Conservation (phyloP, 2,113 vertebrate genomes). For the Neofelis nebulosa region DNA sequence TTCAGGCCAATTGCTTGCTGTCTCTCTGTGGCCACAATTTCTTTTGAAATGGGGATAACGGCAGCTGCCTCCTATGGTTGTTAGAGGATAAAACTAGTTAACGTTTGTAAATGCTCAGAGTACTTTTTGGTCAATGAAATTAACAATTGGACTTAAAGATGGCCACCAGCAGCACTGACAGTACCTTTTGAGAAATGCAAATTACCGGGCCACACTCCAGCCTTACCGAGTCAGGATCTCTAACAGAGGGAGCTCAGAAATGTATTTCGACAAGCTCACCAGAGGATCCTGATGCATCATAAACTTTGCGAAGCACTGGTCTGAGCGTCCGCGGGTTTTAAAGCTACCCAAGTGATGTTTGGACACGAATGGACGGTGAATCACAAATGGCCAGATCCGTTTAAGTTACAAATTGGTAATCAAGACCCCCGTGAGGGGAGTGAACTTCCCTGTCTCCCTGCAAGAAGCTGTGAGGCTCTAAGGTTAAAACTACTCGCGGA, state of each 20-base stretch:
- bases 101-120: not conserved
- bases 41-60: not conserved
- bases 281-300: not conserved
- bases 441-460: not conserved
- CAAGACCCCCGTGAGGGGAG: not conserved
- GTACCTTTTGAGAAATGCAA: not conserved
- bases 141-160: not conserved
- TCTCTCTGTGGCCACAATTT: not conserved
- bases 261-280: not conserved
- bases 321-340: not conserved
- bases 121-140: not conserved
- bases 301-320: not conserved
- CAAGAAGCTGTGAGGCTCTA: not conserved
- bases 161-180: not conserved
- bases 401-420: not conserved
- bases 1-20: not conserved
- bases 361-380: not conserved
- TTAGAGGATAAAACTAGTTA: not conserved
- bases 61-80: not conserved
- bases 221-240: not conserved
- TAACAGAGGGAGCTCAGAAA: not conserved
- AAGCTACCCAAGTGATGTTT: not conserved
- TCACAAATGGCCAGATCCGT: not conserved
- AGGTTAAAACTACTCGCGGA: not conserved
- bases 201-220: not conserved